A percentile compares a stretch with the other conserved stretches of the same genome.
Conservation (phyloP, 2,888 invertebrate species). For the Pyrrhia umbra region DNA sequence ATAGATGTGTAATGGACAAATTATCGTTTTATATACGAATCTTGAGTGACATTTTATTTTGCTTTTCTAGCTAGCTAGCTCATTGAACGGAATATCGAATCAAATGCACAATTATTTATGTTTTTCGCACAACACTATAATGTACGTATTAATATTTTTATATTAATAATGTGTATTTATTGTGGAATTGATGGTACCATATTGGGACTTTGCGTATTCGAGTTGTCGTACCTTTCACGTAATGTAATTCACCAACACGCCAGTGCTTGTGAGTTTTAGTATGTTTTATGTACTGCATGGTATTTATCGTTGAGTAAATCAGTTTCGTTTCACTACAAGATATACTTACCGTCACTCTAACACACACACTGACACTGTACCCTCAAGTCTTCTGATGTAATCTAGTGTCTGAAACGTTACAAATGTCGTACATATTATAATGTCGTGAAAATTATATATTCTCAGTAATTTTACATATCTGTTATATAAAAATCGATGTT, state of each 20-base stretch:
- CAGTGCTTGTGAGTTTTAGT: slow-evolving; percentile 42
- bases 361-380: slow-evolving; percentile 23
- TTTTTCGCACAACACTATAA: slow-evolving; percentile 69
- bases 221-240: slow-evolving; percentile 11
- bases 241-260: slow-evolving; percentile 13
- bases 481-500: slow-evolving; percentile 38
- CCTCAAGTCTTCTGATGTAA: slow-evolving; percentile 34
- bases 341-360: slow-evolving; percentile 6
- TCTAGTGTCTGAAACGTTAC: slow-evolving; percentile 51
- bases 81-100: slow-evolving; percentile 66
- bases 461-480: slow-evolving; percentile 57
- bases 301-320: slow-evolving; percentile 38
- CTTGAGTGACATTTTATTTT: slow-evolving; percentile 66
- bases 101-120: slow-evolving; percentile 73
- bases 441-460: slow-evolving; percentile 42
- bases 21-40: slow-evolving; percentile 60
- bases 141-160: slow-evolving; percentile 34
- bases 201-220: slow-evolving; percentile 19
- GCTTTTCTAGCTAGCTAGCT: slow-evolving; percentile 62
- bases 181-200: slow-evolving; percentile 56
- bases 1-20: slow-evolving; percentile 63
- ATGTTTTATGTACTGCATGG: slow-evolving; percentile 17
- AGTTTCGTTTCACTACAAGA: slow-evolving; percentile 13
- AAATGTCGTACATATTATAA: slow-evolving; percentile 27
- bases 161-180: slow-evolving; percentile 35